These are phyloP conservation scores for Myrmecobius fasciatus DNA, from an alignment of 2,113 vertebrate genomes.

Conservation along the genomic window DNA sequence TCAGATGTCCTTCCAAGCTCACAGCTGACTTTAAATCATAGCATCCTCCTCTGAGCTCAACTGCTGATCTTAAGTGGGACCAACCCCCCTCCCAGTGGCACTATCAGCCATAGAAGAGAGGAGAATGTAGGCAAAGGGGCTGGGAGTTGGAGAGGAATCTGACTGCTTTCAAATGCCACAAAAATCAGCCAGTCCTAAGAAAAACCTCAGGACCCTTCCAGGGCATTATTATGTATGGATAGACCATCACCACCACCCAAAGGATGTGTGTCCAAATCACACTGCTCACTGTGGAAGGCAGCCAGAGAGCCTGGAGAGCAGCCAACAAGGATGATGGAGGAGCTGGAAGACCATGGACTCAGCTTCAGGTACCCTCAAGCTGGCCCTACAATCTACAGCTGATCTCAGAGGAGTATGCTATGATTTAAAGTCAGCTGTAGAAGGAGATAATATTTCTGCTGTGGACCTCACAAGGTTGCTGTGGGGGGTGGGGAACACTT, in stretches of 20 bases:
- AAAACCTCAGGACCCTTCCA: background rate
- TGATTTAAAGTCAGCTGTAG: background rate
- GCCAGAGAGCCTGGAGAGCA: background rate
- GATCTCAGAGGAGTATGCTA: background rate
- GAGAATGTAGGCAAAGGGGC: background rate
- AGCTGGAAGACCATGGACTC: background rate
- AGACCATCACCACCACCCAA: background rate
- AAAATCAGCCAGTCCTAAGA: background rate
- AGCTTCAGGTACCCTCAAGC: background rate
- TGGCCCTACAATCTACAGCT: background rate
- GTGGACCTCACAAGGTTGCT: background rate
- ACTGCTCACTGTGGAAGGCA: conserved; percentile 8
- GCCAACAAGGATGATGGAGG: background rate
- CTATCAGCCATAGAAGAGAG: background rate
- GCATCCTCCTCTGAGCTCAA: background rate
- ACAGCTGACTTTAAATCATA: background rate
- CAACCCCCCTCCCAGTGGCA: background rate
- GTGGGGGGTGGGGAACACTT: background rate
- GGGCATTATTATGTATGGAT: background rate
- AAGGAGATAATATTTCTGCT: background rate
- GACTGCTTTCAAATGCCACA: background rate
- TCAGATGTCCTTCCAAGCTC: background rate
- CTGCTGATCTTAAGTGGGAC: background rate
- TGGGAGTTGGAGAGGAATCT: background rate
- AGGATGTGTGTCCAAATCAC: background rate